These are phyloP conservation scores for Andrena praecox DNA, from an alignment of 2,888 invertebrate genomes.

Conservation along the genomic window DNA sequence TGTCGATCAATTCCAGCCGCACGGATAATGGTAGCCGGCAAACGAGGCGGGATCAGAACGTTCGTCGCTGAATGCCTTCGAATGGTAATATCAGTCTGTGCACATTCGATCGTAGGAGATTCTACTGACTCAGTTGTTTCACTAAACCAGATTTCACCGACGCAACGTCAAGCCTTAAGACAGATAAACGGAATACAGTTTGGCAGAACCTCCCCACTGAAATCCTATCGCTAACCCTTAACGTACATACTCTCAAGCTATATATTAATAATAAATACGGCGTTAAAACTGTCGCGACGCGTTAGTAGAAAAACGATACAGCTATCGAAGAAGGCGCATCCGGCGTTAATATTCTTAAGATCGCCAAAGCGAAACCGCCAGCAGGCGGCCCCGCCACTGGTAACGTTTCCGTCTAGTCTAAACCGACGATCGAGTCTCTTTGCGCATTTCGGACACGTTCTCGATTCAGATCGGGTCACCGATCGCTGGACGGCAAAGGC, in stretches of 20 bases:
- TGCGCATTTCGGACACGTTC: neutral
- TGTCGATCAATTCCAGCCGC: too few relatives aligned
- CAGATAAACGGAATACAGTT: slow-evolving; percentile 32
- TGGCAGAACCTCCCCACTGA: slow-evolving; percentile 22
- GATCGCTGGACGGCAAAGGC: neutral
- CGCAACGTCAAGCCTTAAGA: slow-evolving; percentile 27
- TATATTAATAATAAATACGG: slow-evolving; percentile 54
- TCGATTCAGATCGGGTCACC: neutral
- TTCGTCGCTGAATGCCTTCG: slow-evolving; percentile 13
- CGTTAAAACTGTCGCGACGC: slow-evolving; percentile 27
- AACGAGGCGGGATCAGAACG: neutral
- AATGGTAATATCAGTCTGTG: slow-evolving; percentile 53
- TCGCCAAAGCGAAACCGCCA: neutral
- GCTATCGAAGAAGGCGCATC: slow-evolving; percentile 20
- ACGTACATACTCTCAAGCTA: slow-evolving; percentile 7
- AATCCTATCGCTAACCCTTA: slow-evolving; percentile 35
- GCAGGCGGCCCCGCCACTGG: slow-evolving; percentile 47
- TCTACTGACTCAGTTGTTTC: slow-evolving; percentile 40
- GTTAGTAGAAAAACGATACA: slow-evolving; percentile 19
- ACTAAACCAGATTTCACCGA: slow-evolving; percentile 9
- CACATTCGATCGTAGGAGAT: slow-evolving; percentile 45
- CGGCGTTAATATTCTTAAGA: neutral
- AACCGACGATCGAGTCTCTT: slow-evolving; percentile 29
- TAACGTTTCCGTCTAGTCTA: slow-evolving; percentile 55
- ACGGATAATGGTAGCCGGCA: slow-evolving; percentile 4